Evolutionary conservation across 2,797 vertebrate genomes (phyloP).

Genomic region (Lateolabrax maculatus): DNA sequence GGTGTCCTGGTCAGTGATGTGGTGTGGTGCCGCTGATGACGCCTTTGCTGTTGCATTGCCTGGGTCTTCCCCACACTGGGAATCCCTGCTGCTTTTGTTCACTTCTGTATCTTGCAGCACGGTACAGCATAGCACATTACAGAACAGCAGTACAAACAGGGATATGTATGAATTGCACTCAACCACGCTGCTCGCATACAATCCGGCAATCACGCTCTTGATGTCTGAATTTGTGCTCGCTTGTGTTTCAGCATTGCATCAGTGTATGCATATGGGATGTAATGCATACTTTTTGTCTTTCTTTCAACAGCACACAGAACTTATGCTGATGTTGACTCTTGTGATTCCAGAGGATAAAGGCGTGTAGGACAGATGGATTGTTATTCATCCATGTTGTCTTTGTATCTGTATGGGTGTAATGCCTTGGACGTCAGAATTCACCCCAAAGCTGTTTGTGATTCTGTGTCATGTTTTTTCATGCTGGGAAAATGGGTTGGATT

Average conservation of each 20-base stretch:
- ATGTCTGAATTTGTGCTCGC: neutral
- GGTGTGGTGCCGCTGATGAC: slow-evolving; percentile 74
- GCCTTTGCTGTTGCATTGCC: slow-evolving; percentile 75
- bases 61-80: slow-evolving; percentile 80
- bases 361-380: slow-evolving; percentile 29
- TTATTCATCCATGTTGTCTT: slow-evolving; percentile 7
- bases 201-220: neutral
- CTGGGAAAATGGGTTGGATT: slow-evolving; percentile 15
- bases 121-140: neutral
- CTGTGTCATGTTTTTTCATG: slow-evolving; percentile 18
- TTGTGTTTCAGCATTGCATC: neutral
- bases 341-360: slow-evolving; percentile 13
- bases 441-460: slow-evolving; percentile 21
- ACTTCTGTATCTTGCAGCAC: slow-evolving; percentile 55
- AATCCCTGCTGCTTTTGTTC: slow-evolving; percentile 78
- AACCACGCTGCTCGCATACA: slow-evolving; percentile 9
- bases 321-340: slow-evolving; percentile 14
- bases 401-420: slow-evolving; percentile 3
- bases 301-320: neutral
- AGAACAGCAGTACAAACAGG: neutral
- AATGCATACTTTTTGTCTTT: neutral
- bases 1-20: slow-evolving; percentile 76
- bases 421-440: slow-evolving; percentile 14
- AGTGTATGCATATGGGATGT: neutral
- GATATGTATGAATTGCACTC: slow-evolving; percentile 12